Evolutionary conservation across 2,888 invertebrate genomes (phyloP), one percentile per base, ranked within the genome.

Genomic region (Noctua janthina): DNA sequence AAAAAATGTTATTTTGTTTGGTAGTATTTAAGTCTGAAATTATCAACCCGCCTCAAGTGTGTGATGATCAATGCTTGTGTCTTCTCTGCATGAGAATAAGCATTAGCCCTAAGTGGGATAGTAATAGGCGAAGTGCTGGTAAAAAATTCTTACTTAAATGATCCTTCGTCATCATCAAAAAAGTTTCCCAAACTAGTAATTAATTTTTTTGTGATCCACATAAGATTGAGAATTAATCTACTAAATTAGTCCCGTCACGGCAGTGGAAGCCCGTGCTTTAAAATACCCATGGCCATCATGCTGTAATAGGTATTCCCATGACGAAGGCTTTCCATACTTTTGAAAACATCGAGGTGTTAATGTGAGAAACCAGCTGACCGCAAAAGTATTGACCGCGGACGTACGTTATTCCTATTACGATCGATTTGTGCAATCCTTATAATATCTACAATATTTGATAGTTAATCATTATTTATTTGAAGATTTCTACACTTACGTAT

Each of bases 291-390:
- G 23, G 23, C 49, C 49, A 23, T 49, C 35, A 46, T 49, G n/a
- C 39, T 66, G 43, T 56, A 43, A 71, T 49, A 35, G 69, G 51
- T 51, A 71, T 78, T 77, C n/a, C 66, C 43, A 67, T 83, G 29
- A 23, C 51, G 20, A 68, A 29, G 15, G 49, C 17, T 39, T 62
- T 10, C 43, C 74, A 59, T 43, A 67, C 3, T 43, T 54, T 54
- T 70, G 5, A 43, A 66, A 35, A 35, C 15, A 56, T 10, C 8
- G 15, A 70, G 35, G 56, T 81, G 70, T n/a, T 78, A 49, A 83
- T 51, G 68, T 49, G 83, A 49, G 23, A 75, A 15, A 29, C n/a
- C 2, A 29, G 1, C 10, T 5, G 0, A 13, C 64, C 29, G 23
- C 8, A 15, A 62, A 15, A 35, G 39, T 43, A 67, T 76, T 49